These are phyloP conservation scores for Polypterus bichir DNA, from an alignment of 2,113 vertebrate genomes.

Conservation along the genomic window DNA sequence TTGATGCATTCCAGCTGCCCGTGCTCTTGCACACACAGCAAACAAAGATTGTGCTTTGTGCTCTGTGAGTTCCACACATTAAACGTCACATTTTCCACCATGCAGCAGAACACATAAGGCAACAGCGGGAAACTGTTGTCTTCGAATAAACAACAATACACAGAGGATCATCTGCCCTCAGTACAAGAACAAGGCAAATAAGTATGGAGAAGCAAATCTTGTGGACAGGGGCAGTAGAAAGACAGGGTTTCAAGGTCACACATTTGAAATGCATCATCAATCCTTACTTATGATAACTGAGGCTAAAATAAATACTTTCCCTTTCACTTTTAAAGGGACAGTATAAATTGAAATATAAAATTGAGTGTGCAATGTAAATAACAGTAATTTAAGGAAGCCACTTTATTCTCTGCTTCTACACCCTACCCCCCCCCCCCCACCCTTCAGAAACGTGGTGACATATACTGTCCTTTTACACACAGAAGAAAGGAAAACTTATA, in stretches of 20 bases:
- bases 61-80: neutral
- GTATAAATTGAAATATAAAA: neutral
- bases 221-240: conserved; percentile 1
- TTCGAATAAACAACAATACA: neutral
- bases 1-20: neutral
- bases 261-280: neutral
- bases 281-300: neutral
- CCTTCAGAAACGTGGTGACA: conserved; percentile 33
- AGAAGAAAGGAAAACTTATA: conserved; percentile 28
- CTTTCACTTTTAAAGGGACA: neutral
- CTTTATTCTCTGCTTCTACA: too few species aligned
- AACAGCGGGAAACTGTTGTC: neutral
- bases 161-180: neutral
- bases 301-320: neutral
- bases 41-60: neutral
- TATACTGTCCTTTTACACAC: conserved; percentile 63
- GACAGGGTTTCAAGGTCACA: conserved; percentile 3
- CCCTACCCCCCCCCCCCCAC: too few species aligned
- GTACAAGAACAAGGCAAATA: neutral
- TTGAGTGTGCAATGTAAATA: too few species aligned
- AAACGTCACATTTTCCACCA: neutral
- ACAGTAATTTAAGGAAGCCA: too few species aligned
- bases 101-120: neutral
- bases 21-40: neutral
- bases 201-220: conserved; percentile 6